These are phyloP conservation scores for Glaucomys volans DNA, from an alignment of 2,113 vertebrate species.

Conservation along the genomic window DNA sequence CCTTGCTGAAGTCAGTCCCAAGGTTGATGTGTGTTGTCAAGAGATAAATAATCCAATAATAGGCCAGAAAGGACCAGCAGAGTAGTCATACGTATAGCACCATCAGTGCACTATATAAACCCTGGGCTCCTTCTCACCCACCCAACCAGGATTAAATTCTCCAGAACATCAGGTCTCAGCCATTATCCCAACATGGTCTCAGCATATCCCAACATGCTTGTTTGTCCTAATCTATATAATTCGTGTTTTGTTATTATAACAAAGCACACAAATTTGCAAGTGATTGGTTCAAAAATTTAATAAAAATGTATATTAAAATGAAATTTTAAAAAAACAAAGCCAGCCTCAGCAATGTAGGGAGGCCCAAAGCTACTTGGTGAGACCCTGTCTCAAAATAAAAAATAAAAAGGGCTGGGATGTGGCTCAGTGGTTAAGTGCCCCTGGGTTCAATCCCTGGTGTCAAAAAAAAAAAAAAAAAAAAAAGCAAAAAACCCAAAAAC, in stretches of 20 bases:
- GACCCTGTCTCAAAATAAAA: too few relatives aligned
- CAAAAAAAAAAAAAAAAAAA: too few relatives aligned
- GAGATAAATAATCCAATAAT: neutral
- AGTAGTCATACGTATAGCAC: neutral
- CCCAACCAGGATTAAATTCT: neutral
- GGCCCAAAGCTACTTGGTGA: too few relatives aligned
- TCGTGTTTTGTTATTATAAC: neutral
- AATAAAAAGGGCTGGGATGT: too few relatives aligned
- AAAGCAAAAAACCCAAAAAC: too few relatives aligned
- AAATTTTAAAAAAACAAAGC: neutral
- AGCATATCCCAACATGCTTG: neutral
- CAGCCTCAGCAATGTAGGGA: too few relatives aligned
- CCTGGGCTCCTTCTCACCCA: neutral
- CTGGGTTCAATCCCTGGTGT: too few relatives aligned
- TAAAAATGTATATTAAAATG: slow-evolving; percentile 6
- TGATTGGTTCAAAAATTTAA: neutral
- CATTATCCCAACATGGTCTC: neutral
- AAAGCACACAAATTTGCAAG: slow-evolving; percentile 7
- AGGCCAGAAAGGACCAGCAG: neutral
- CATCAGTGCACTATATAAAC: neutral
- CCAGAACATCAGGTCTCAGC: neutral
- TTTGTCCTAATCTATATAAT: neutral
- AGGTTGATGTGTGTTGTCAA: neutral
- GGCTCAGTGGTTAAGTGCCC: too few relatives aligned
- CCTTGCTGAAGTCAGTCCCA: neutral